These are phyloP conservation scores for Abramis brama DNA, from an alignment of 2,113 vertebrate genomes.

Conservation along the genomic window DNA sequence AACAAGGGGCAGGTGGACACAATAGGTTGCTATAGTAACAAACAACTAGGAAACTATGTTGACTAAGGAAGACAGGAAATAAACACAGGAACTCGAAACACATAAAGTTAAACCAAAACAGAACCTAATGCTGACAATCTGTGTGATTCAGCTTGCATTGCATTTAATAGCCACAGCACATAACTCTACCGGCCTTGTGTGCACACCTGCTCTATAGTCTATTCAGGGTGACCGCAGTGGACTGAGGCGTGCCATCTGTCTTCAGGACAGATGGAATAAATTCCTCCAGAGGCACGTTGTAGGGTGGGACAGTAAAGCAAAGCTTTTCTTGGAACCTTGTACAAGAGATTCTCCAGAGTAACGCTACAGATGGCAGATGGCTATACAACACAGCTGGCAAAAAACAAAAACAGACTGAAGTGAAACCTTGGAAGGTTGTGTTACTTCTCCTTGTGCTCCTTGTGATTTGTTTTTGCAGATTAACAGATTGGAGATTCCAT, in stretches of 20 bases:
- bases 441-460: neutral
- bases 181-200: neutral
- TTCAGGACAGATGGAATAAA: conserved; percentile 33
- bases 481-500: neutral
- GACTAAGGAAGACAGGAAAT: too few relatives aligned
- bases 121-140: neutral
- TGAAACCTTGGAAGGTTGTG: neutral
- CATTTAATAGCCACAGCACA: neutral
- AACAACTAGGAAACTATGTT: too few relatives aligned
- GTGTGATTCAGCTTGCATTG: neutral
- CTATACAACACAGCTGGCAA: neutral
- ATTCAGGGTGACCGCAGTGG: conserved; percentile 25
- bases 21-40: too few relatives aligned
- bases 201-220: conserved; percentile 14
- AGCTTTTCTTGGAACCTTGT: neutral
- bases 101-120: too few relatives aligned
- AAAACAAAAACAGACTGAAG: neutral
- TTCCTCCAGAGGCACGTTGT: neutral
- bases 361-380: conserved; percentile 10
- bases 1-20: too few relatives aligned
- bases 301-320: neutral
- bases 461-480: neutral
- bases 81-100: too few relatives aligned
- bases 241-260: conserved; percentile 33
- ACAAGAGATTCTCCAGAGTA: neutral